Base-by-base conservation (phyloP, 2,113 vertebrate genomes). In the Aegotheles bennettii region DNA sequence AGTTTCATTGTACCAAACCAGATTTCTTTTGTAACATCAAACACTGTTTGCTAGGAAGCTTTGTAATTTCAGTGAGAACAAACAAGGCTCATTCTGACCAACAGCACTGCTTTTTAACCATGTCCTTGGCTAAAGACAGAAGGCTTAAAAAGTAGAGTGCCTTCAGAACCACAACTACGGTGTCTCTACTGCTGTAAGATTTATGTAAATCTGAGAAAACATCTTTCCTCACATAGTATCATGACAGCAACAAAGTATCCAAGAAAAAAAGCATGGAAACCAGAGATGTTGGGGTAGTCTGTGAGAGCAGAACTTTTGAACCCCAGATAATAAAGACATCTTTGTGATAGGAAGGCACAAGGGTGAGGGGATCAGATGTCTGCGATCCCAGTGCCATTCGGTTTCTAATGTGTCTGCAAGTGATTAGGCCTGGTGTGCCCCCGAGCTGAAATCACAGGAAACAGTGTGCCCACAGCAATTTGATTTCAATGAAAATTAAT, bases 261-360 rank as follows among this genome's bases (percentile, higher is more conserved):
- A 51, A 67, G 92, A 74, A 68, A 92, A n/a, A 90, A 83, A 68
- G 50, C 54, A 67, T 21, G 45, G 97, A 96, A 97, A 98, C 59
- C 71, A 93, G 96, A 97, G 95, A 96, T 69, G 48, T 29, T 74
- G 38, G 61, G 74, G 74, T 23, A 82, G 67, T 36, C 65, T 83
- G 78, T 86, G 93, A 95, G 86, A 95, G 86, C 56, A 93, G 97
- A 96, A 95, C 93, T 97, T 96, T 88, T 94, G 93, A 97, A 97
- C 79, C 64, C 75, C 48, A 0, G 28, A 67, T 75, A 95, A 97
- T 93, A 97, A 97, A 96, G 95, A 80, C 92, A 96, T 95, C 97
- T 97, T 97, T 97, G 96, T 98, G 91, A 96, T 56, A 42, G 63
- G 84, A 91, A 97, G 74, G 90, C 84, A 93, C 19, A 13, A 88